Conservation (phyloP, 2,797 vertebrate species). For the Pseudopleuronectes americanus region DNA sequence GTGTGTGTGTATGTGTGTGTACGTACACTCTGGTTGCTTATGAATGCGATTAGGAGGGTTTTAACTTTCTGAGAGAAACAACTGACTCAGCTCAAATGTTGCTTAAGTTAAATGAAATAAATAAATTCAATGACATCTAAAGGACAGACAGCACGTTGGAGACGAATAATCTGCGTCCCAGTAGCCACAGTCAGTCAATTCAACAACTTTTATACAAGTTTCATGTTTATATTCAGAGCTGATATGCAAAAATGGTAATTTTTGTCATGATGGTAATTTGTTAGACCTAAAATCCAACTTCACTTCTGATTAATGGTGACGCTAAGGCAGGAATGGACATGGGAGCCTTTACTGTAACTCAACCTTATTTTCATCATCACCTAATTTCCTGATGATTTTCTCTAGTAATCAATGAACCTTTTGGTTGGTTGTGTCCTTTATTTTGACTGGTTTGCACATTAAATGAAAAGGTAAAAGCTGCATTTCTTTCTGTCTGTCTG, state of each 20-base stretch:
- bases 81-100: conserved; percentile 12
- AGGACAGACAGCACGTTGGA: neutral
- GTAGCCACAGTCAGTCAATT: neutral
- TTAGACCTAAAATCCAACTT: neutral
- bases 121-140: neutral
- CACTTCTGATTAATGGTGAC: neutral
- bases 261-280: neutral
- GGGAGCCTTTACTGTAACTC: no score
- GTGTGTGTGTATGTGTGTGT: neutral
- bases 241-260: no score
- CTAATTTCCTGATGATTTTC: no score
- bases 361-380: no score
- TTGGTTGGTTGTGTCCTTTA: neutral
- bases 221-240: neutral
- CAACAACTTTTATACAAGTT: neutral
- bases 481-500: neutral
- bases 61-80: conserved; percentile 13
- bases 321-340: neutral
- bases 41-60: no score
- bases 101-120: conserved; percentile 15
- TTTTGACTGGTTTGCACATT: neutral
- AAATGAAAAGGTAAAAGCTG: neutral
- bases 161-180: neutral
- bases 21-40: neutral
- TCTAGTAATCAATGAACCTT: no score